These are phyloP conservation scores for Apodemus agrarius DNA, from an alignment of 2,797 vertebrate species.

Conservation along the genomic window DNA sequence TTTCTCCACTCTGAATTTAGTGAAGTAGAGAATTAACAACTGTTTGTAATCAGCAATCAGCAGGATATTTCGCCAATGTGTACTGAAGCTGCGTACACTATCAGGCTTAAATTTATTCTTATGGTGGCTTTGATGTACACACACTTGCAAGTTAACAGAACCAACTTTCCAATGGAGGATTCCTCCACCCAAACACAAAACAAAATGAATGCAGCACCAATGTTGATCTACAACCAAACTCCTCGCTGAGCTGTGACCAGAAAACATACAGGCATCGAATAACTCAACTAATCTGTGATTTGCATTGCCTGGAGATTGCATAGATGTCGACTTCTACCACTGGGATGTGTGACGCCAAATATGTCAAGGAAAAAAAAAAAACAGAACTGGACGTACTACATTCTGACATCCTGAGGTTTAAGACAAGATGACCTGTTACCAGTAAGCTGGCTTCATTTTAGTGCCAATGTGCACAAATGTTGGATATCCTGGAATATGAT, in stretches of 20 bases:
- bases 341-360: neutral
- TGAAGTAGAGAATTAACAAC: constrained; percentile 98
- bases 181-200: neutral
- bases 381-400: neutral
- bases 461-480: neutral
- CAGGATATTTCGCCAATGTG: constrained; percentile 89
- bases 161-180: constrained; percentile 81
- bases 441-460: constrained; percentile 4
- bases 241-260: constrained; percentile 66
- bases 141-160: constrained; percentile 80
- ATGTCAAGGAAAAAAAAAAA: neutral
- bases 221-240: constrained; percentile 69
- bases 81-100: constrained; percentile 89
- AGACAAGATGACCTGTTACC: neutral
- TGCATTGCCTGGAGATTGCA: neutral
- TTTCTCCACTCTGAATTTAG: constrained; percentile 94
- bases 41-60: constrained; percentile 98
- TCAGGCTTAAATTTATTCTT: constrained; percentile 91
- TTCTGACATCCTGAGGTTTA: neutral
- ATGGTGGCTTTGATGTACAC: constrained; percentile 89
- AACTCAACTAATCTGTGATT: neutral
- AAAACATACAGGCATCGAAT: neutral
- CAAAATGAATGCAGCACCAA: constrained; percentile 72
- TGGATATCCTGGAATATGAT: neutral
- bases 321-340: neutral